These are phyloP conservation scores for Epinotia demarniana DNA, from an alignment of 2,888 invertebrate genomes.

Conservation along the genomic window DNA sequence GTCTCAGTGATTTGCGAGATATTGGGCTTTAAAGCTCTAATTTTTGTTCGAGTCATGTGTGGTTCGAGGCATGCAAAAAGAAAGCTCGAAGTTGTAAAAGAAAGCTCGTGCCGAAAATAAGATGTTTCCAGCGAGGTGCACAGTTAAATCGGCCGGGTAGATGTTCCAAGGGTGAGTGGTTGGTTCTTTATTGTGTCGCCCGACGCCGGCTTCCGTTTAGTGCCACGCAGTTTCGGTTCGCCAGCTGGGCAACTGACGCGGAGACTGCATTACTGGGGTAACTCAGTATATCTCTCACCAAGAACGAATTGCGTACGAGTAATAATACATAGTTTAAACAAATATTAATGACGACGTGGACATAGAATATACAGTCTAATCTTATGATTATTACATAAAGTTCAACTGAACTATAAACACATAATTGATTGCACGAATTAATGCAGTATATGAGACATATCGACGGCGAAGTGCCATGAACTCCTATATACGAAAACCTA, in stretches of 20 bases:
- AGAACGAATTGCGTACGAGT: neutral
- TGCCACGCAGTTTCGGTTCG: conserved; percentile 46
- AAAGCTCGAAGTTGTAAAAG: conserved; percentile 5
- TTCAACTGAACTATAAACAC: too few relatives aligned
- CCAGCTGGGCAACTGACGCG: conserved; percentile 49
- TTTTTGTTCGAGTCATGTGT: too few relatives aligned
- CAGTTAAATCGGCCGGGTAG: conserved; percentile 14
- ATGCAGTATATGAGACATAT: too few relatives aligned
- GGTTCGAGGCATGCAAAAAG: neutral
- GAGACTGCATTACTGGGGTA: conserved; percentile 7
- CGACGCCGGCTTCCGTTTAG: conserved; percentile 24
- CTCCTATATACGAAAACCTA: too few relatives aligned
- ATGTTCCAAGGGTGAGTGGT: conserved; percentile 11
- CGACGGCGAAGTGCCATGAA: too few relatives aligned
- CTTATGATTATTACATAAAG: too few relatives aligned
- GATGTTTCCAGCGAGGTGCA: conserved; percentile 2
- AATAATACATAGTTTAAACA: too few relatives aligned
- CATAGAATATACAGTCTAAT: too few relatives aligned
- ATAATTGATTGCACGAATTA: too few relatives aligned
- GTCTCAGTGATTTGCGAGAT: too few relatives aligned
- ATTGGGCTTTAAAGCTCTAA: too few relatives aligned
- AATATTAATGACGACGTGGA: too few relatives aligned
- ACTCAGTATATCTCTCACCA: neutral
- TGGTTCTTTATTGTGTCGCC: conserved; percentile 24
- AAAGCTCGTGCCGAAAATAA: neutral